Evolutionary conservation across 2,113 vertebrate genomes (phyloP), one percentile per base, ranked within the genome.

Genomic region (Procavia capensis): DNA sequence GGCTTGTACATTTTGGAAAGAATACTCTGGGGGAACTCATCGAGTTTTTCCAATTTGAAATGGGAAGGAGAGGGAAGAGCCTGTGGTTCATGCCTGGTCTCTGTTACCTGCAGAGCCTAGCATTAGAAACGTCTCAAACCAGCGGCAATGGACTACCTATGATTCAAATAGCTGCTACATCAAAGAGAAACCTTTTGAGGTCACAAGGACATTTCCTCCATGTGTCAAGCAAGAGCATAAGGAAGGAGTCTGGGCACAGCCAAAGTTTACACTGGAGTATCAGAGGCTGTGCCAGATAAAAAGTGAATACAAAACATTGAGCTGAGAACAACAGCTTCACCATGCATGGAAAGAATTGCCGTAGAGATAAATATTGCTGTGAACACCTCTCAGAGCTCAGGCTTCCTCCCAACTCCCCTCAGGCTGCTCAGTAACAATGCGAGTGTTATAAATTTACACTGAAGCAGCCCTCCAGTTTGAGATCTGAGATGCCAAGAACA

Each of bases 401-500:
- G 79, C 97, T 97, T 97, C 97, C 97, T 97, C 97, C 95, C 93
- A 86, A 50, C 85, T 94, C 93, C 91, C 96, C 70, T 81, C 91
- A 57, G 86, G 96, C 95, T 91, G 91, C 96, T 91, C 91, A 68
- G 7, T 94, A 95, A 97, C 97, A 97, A 97, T 97, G 91, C 95
- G 75, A 85, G 19, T 59, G 95, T 91, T 97, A 84, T 96, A 91
- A 97, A 97, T 95, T 87, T 81, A 93, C 94, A 93, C 75, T 0
- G 29, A 93, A 97, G 95, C 84, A 97, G 87, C 70, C 63, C 95
- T 97, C 80, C 59, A 87, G 91, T 91, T 70, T 19, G 89, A 93
- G 95, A 90, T 88, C 75, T 80, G 80, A 95, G 97, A 95, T 81
- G 97, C 97, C 97, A 97, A 97, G 96, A 97, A 95, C 97, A 97